phyloP scores from a whole-genome alignment of 2,888 invertebrate species.

The Polylopha cassiicola region DNA sequence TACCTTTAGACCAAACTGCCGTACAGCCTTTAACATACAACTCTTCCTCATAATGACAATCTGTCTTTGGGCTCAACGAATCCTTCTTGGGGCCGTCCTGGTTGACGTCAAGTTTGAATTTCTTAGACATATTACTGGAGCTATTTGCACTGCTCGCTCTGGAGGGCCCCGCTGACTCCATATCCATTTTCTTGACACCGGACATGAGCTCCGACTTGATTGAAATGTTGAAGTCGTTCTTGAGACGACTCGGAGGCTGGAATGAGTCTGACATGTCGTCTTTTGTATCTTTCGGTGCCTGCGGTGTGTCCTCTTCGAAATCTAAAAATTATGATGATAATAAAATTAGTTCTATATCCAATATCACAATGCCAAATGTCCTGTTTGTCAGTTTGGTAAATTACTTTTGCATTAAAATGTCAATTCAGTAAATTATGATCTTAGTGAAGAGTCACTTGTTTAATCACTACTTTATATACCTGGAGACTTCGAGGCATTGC shows the following conservation, averaged over 20 bases:
- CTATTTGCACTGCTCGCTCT: conserved; percentile 62
- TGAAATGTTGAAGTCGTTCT: conserved; percentile 66
- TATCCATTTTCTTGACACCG: conserved; percentile 50
- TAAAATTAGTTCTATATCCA: no score
- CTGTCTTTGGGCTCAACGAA: conserved; percentile 58
- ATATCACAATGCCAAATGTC: no score
- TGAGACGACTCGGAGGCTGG: conserved; percentile 58
- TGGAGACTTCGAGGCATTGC: no score
- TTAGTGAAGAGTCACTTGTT: no score
- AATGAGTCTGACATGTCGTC: conserved; percentile 60
- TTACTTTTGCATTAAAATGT: no score
- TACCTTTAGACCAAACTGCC: conserved; percentile 87
- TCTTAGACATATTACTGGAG: conserved; percentile 67
- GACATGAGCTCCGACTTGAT: conserved; percentile 60
- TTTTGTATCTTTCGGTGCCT: conserved; percentile 48
- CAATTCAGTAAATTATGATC: no score
- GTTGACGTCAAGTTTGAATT: conserved; percentile 51
- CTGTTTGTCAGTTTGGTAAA: no score
- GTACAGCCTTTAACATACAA: conserved; percentile 90
- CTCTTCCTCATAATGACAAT: conserved; percentile 86
- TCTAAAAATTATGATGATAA: no score
- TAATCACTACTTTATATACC: no score
- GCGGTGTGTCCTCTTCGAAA: conserved; percentile 45
- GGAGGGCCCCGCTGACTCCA: conserved; percentile 46
- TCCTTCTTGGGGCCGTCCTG: conserved; percentile 36